Base-by-base conservation (phyloP, 2,888 invertebrate genomes). In the Sinhomidia bicolor region DNA sequence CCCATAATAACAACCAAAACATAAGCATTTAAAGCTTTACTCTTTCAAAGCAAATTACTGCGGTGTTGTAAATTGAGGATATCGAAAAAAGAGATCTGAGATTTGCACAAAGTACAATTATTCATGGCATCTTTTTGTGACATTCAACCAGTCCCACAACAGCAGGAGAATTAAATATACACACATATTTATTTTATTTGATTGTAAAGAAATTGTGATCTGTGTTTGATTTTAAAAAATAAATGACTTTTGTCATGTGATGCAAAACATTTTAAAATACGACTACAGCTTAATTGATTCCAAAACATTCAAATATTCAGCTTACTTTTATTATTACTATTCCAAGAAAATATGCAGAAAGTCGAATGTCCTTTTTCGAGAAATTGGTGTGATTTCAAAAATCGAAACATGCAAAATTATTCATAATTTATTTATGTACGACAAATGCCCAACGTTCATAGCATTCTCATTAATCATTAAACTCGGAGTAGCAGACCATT, bases 21-120 rank as follows among this genome's bases (percentile, higher is more conserved):
- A 71, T 20, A 71, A 20, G 57, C 57, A 60, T 23, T 23, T 60
- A 60, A 65, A 32, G n/a, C 23, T 12, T 60, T 23, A 68, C n/a
- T 29, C 65, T 36, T 14, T 68, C 3, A 23, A 71, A 71, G 44
- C 20, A 71, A 71, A 44, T 71, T 65, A n/a, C n/a, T n/a, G 76
- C 54, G 76, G 79, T 79, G 60, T 36, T 71, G 71, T 71, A 36
- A 78, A 78, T 78, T 78, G 78, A 54, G 78, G 54, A 54, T 78
- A 78, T 78, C 78, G 57, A 3, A 7, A n/a, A 78, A 65, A 14
- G 62, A 65, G 62, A 65, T 65, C 62, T 32, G 62, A 65, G 62
- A 65, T 65, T 32, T n/a, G 32, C 44, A 41, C 41, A 23, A 71
- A 71, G 20, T 20, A 44, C 44, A 41, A 71, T 71, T 71, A 71